Percentiles rank a stretch among this genome's conserved stretches.
Conservation (phyloP, 2,888 invertebrate genomes). For the Phania funesta region DNA sequence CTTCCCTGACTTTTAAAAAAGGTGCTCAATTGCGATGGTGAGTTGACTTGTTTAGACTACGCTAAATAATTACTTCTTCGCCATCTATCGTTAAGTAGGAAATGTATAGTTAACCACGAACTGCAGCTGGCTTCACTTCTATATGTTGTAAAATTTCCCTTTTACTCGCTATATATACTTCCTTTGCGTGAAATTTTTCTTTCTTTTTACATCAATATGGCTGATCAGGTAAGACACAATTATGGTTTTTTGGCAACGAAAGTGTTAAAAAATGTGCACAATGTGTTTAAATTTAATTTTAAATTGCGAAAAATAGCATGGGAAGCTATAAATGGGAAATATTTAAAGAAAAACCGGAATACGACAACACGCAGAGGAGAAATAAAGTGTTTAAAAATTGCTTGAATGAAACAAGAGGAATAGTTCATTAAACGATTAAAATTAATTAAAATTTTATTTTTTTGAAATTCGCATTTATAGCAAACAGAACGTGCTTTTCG, state of each 20-base stretch:
- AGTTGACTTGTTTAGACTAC: too few species aligned
- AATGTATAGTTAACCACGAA: neutral
- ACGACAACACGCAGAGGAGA: slow-evolving; percentile 45
- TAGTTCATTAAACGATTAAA: neutral
- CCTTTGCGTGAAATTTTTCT: slow-evolving; percentile 72
- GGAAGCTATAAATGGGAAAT: neutral
- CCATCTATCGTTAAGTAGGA: slow-evolving; percentile 25
- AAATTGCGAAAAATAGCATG: slow-evolving; percentile 18
- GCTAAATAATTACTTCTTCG: too few species aligned
- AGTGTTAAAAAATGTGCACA: slow-evolving; percentile 26
- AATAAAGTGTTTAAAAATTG: neutral
- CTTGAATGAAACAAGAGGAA: neutral
- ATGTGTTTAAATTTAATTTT: slow-evolving; percentile 27
- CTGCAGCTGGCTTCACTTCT: slow-evolving; percentile 47
- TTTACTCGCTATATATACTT: slow-evolving; percentile 69
- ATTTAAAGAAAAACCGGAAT: neutral
- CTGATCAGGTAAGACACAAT: slow-evolving; percentile 87
- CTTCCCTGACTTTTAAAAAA: too few species aligned
- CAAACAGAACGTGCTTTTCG: slow-evolving; percentile 98
- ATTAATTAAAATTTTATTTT: neutral
- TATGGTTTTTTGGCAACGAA: slow-evolving; percentile 1
- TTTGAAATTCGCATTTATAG: slow-evolving; percentile 78
- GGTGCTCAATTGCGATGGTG: too few species aligned
- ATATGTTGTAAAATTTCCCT: slow-evolving; percentile 44
- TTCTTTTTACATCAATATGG: slow-evolving; percentile 85